Percentiles rank a stretch among this genome's conserved stretches.
phyloP scores from a whole-genome alignment of 2,797 vertebrate species.

The Spatula clypeata region DNA sequence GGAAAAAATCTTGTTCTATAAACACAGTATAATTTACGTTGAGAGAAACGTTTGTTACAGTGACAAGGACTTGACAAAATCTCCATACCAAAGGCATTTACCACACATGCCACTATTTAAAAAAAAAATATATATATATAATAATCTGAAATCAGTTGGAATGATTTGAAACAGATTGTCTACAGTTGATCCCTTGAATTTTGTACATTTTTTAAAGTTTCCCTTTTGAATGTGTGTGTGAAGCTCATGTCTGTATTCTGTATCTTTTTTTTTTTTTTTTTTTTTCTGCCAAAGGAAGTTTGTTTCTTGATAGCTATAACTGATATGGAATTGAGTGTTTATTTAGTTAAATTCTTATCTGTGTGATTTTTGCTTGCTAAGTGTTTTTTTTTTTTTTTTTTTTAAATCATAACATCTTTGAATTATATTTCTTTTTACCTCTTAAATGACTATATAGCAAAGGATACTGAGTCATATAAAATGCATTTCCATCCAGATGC shows the following conservation, averaged over 20 bases:
- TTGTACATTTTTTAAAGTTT: not conserved
- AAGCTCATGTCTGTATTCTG: not conserved
- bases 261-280: not conserved
- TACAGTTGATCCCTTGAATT: rapidly evolving
- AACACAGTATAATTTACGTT: not conserved
- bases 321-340: not conserved
- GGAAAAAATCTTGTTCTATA: not conserved
- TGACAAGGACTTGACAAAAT: not conserved
- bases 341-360: not conserved
- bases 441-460: not conserved
- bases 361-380: not conserved
- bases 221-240: not conserved
- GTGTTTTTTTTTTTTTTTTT: not conserved
- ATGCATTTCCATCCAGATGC: not conserved
- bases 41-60: not conserved
- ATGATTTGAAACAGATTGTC: not conserved
- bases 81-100: not conserved
- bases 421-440: not conserved
- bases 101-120: not conserved
- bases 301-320: not conserved
- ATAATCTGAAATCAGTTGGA: not conserved
- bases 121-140: not conserved
- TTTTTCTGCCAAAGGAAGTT: not conserved
- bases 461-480: not conserved
- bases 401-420: not conserved